phyloP scores from a whole-genome alignment of 2,113 vertebrate genomes.

The Indri indri region DNA sequence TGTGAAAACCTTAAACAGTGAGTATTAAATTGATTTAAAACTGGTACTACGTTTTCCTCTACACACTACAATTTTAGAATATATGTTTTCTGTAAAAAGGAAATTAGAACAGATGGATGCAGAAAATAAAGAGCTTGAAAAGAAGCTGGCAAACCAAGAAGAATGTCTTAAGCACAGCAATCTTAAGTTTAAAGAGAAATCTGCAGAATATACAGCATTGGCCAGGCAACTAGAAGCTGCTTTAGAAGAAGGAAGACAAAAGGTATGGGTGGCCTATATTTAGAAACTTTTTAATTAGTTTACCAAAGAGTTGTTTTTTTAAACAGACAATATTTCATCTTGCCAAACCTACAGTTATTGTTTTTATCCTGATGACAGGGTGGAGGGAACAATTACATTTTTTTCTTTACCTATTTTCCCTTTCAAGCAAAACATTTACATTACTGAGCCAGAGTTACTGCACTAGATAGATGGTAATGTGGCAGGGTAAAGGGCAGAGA shows the following conservation, averaged over 20 bases:
- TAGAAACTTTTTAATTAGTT: constrained; percentile 62
- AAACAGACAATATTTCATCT: constrained; percentile 36
- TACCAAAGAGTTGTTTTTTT: constrained; percentile 19
- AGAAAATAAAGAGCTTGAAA: constrained; percentile 89
- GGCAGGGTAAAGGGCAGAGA: not conserved
- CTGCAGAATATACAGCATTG: constrained; percentile 84
- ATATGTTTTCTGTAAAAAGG: constrained; percentile 80
- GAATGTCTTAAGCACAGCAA: constrained; percentile 84
- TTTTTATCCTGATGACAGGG: constrained; percentile 58
- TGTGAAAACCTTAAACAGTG: constrained; percentile 87
- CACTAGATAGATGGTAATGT: constrained; percentile 7
- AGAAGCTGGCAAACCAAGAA: constrained; percentile 86
- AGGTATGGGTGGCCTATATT: constrained; percentile 83
- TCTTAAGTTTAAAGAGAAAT: constrained; percentile 87
- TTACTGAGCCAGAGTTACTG: not conserved
- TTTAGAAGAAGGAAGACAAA: constrained; percentile 87
- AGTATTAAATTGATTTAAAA: constrained; percentile 57
- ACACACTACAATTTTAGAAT: not conserved
- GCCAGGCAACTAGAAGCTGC: constrained; percentile 88
- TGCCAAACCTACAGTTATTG: constrained; percentile 40
- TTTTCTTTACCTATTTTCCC: constrained; percentile 50
- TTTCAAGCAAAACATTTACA: constrained; percentile 37
- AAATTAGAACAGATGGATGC: constrained; percentile 85
- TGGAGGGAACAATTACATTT: constrained; percentile 46
- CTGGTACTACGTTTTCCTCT: constrained; percentile 17